phyloP scores from a whole-genome alignment of 2,113 vertebrate genomes.

The Vireo altiloquus region DNA sequence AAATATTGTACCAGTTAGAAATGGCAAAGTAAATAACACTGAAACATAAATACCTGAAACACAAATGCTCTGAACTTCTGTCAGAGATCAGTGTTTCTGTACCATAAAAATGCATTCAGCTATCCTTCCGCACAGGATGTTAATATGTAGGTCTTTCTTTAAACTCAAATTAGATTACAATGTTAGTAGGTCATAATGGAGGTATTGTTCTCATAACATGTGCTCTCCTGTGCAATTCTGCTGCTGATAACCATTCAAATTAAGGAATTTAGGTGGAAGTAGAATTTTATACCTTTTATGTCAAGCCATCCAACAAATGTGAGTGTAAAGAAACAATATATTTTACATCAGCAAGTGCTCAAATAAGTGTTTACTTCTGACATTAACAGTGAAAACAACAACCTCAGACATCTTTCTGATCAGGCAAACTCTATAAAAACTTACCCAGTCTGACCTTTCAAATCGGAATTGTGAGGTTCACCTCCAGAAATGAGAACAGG shows the following conservation, averaged over 20 bases:
- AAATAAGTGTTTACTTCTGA: neutral
- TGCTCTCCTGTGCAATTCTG: neutral
- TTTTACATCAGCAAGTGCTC: neutral
- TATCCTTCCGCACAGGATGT: neutral
- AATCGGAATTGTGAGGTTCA: neutral
- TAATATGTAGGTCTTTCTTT: neutral
- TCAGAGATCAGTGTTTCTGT: neutral
- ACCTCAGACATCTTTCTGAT: neutral
- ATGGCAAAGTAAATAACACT: neutral
- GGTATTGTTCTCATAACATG: constrained; percentile 18
- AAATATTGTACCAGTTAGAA: neutral
- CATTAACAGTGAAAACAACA: neutral
- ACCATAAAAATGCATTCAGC: neutral
- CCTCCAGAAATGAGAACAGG: neutral
- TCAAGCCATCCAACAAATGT: neutral
- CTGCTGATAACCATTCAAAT: constrained; percentile 7
- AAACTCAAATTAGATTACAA: constrained; percentile 33
- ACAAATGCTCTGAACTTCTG: neutral
- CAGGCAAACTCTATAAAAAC: neutral
- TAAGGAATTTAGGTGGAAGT: neutral
- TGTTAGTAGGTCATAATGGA: constrained; percentile 48
- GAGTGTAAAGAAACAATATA: neutral
- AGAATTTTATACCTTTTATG: neutral
- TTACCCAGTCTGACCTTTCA: neutral
- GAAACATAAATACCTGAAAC: neutral